A percentile compares a stretch with the other conserved stretches of the same genome.
phyloP scores from a whole-genome alignment of 2,888 invertebrate genomes.

The Capitulum mitella region DNA sequence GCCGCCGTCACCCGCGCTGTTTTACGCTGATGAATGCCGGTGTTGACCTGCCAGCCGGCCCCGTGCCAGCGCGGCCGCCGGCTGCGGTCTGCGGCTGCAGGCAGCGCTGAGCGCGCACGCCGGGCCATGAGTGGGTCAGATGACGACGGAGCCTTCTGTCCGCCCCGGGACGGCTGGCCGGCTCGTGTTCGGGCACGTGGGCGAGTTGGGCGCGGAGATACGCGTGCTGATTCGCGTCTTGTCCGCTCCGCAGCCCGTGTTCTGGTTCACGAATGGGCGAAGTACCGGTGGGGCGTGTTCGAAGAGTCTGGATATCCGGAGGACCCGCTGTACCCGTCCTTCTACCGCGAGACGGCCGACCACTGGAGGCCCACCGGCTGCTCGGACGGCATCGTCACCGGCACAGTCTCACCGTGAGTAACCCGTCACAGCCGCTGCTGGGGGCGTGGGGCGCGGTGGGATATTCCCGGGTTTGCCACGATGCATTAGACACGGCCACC shows the following conservation, averaged over 20 bases:
- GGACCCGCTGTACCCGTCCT: constrained; percentile 54
- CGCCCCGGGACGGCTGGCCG: no score
- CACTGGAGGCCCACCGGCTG: constrained; percentile 42
- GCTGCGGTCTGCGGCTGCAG: no score
- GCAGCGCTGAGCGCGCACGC: no score
- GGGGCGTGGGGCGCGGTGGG: no score
- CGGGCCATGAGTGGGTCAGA: no score
- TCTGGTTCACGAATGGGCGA: constrained; percentile 57
- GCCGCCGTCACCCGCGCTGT: background rate
- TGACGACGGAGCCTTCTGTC: background rate
- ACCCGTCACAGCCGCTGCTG: no score
- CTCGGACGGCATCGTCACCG: constrained; percentile 38
- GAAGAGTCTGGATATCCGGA: constrained; percentile 56
- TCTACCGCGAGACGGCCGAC: constrained; percentile 45
- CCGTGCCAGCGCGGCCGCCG: no score
- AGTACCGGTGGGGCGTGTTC: constrained; percentile 60
- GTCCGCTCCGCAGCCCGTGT: constrained; percentile 43
- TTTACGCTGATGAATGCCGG: background rate
- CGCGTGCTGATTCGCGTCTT: no score
- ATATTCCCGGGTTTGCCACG: no score
- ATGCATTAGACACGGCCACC: no score
- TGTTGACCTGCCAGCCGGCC: background rate
- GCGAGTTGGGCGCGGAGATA: no score
- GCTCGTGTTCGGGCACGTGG: no score
- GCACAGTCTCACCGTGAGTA: constrained; percentile 27